A percentile compares a stretch with the other conserved stretches of the same genome.
Evolutionary conservation across 2,113 vertebrate genomes (phyloP).

Genomic region (Eptatretus burgeri): DNA sequence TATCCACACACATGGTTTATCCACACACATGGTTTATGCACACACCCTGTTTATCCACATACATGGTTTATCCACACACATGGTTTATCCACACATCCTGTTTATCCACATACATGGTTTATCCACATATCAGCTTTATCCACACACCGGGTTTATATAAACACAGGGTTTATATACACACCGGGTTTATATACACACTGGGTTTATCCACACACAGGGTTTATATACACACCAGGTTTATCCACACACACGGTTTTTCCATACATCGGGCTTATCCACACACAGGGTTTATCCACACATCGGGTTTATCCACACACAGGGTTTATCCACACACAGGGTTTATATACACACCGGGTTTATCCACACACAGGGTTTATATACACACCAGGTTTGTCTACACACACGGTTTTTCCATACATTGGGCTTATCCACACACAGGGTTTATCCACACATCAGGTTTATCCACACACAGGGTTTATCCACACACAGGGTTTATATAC

Average conservation of each 20-base stretch:
- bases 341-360: neutral
- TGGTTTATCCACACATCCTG: neutral
- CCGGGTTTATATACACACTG: neutral
- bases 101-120: neutral
- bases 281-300: neutral
- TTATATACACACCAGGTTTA: neutral
- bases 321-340: neutral
- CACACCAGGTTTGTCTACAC: neutral
- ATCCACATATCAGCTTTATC: neutral
- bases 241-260: neutral
- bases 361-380: neutral
- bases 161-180: neutral
- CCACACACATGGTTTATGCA: neutral
- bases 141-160: neutral
- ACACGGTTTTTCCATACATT: neutral
- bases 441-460: neutral
- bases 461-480: neutral
- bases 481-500: neutral
- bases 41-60: neutral
- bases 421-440: neutral
- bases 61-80: neutral
- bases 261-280: neutral
- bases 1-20: too few species aligned
- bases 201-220: neutral
- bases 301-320: neutral